A percentile compares a stretch with the other conserved stretches of the same genome.
phyloP scores from a whole-genome alignment of 2,797 vertebrate species.

The Salmo trutta region DNA sequence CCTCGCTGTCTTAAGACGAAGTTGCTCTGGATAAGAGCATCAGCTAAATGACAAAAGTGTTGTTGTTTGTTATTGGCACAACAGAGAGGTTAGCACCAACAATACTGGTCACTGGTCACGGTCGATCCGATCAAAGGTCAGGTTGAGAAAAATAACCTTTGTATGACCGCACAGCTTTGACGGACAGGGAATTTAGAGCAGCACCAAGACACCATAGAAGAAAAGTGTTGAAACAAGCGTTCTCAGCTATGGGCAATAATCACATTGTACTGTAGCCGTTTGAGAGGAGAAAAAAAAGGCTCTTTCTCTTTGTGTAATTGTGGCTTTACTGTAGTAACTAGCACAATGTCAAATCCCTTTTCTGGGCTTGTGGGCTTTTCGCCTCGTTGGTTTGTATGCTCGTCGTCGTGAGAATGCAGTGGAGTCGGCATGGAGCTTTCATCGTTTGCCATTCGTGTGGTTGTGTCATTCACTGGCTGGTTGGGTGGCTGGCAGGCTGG shows the following conservation, averaged over 20 bases:
- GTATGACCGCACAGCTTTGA: background rate
- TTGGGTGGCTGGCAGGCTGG: background rate
- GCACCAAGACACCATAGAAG: background rate
- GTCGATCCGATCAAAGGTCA: slow-evolving; percentile 1
- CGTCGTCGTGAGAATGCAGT: background rate
- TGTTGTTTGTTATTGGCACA: slow-evolving; percentile 8
- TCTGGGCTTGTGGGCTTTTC: slow-evolving; percentile 5
- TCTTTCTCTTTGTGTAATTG: background rate
- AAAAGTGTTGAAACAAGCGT: background rate
- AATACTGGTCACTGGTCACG: background rate
- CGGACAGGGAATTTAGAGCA: background rate
- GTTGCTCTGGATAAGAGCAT: too few relatives aligned
- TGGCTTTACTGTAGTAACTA: background rate
- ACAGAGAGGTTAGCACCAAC: background rate
- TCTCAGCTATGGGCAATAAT: slow-evolving; percentile 6
- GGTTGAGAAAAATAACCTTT: background rate
- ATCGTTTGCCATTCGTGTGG: slow-evolving; percentile 4
- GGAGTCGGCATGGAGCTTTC: background rate
- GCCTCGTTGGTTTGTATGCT: background rate
- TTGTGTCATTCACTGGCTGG: background rate
- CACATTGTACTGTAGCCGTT: background rate
- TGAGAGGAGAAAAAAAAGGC: background rate
- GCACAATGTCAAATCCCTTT: slow-evolving; percentile 1
- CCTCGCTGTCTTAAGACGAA: too few relatives aligned
- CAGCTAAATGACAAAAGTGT: background rate